A percentile compares a stretch with the other conserved stretches of the same genome.
These are phyloP conservation scores for Homalodisca vitripennis DNA, from an alignment of 1,140 invertebrate genomes.

Conservation along the genomic window DNA sequence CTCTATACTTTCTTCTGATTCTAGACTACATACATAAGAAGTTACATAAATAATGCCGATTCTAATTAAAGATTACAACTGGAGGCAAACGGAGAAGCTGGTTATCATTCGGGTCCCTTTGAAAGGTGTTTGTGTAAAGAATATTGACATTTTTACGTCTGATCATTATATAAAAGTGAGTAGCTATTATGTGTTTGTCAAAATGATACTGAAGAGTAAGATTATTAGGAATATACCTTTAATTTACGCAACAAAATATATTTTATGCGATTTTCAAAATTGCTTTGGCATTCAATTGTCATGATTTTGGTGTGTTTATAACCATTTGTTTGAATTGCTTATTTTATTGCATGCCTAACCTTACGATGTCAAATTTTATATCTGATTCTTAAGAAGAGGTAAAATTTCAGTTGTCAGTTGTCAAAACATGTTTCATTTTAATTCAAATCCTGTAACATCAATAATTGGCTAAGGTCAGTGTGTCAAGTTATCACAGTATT, in stretches of 20 bases:
- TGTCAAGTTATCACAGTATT: too few species aligned
- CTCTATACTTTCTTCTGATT: too few species aligned
- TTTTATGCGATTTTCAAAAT: background rate
- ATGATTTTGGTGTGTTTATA: background rate
- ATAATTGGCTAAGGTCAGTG: too few species aligned
- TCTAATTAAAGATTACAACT: slow-evolving; percentile 64
- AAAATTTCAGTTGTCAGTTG: too few species aligned
- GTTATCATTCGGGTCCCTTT: slow-evolving; percentile 58
- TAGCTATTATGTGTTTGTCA: too few species aligned
- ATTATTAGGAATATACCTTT: background rate
- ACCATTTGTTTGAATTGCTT: background rate
- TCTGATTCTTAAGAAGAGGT: too few species aligned
- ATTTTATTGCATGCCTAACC: too few species aligned
- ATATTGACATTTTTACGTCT: slow-evolving; percentile 61
- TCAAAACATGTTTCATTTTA: too few species aligned
- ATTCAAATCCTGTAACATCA: too few species aligned
- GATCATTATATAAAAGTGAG: slow-evolving; percentile 60
- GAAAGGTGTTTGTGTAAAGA: slow-evolving; percentile 51
- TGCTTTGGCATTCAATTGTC: background rate
- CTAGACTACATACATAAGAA: too few species aligned
- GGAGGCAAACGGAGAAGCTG: slow-evolving; percentile 59
- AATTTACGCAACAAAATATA: background rate
- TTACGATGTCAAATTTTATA: too few species aligned
- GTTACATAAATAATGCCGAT: slow-evolving; percentile 72
- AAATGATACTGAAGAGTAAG: too few species aligned